These are phyloP conservation scores for Forbesichthys papilliferus DNA, from an alignment of 2,113 vertebrate species.

Conservation along the genomic window DNA sequence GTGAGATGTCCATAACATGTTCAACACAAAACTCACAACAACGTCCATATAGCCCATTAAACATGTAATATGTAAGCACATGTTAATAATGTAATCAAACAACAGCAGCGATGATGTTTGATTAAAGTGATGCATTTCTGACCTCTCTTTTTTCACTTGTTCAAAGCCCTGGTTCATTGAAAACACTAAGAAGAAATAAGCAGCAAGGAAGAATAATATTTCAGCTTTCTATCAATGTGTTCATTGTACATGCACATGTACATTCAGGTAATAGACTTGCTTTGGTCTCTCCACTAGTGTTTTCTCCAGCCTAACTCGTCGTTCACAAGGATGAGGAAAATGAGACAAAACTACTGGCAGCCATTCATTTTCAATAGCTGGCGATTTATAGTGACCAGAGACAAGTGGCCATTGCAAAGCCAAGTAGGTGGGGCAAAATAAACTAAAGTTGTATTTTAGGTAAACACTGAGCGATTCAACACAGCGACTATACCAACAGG, in stretches of 20 bases:
- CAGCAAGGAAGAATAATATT: constrained; percentile 55
- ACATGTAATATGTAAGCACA: background rate
- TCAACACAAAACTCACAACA: constrained; percentile 24
- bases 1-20: constrained; percentile 30
- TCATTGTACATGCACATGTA: constrained; percentile 64
- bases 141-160: too few relatives aligned
- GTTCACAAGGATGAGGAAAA: too few relatives aligned
- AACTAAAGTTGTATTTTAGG: too few relatives aligned
- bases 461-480: too few relatives aligned
- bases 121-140: too few relatives aligned
- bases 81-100: too few relatives aligned
- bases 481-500: too few relatives aligned
- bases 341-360: too few relatives aligned
- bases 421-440: background rate
- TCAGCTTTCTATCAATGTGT: constrained; percentile 71
- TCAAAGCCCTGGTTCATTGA: constrained; percentile 9
- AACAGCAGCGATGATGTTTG: too few relatives aligned
- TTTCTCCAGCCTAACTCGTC: constrained; percentile 15
- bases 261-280: constrained; percentile 48
- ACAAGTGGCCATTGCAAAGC: too few relatives aligned
- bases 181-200: constrained; percentile 17
- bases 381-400: too few relatives aligned
- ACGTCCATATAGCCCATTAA: background rate
- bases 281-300: constrained; percentile 49
- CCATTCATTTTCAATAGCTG: too few relatives aligned